phyloP scores from a whole-genome alignment of 1,140 invertebrate genomes.

The Zaprionus nigranus region DNA sequence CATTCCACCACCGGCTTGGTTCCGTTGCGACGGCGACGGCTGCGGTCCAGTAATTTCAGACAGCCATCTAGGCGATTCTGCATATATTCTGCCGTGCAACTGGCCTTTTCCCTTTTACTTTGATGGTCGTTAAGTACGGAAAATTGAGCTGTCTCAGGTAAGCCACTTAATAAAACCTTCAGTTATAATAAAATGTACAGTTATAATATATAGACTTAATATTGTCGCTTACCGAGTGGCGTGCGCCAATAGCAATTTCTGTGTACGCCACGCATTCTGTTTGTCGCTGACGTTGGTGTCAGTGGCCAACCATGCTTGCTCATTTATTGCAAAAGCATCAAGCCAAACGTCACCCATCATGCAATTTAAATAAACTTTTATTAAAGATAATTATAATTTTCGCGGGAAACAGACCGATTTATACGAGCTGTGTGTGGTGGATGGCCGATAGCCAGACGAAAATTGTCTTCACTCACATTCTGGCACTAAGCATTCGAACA shows the following conservation, averaged over 20 bases:
- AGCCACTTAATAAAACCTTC: neutral
- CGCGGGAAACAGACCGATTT: slow-evolving; percentile 15
- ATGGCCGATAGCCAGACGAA: slow-evolving; percentile 18
- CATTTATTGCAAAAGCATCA: slow-evolving; percentile 26
- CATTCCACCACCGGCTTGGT: neutral
- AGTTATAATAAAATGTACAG: neutral
- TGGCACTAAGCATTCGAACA: too few relatives aligned
- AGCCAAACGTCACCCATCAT: slow-evolving; percentile 34
- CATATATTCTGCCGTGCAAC: slow-evolving; percentile 2
- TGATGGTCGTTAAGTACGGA: slow-evolving; percentile 45
- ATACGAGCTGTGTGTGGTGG: slow-evolving; percentile 1
- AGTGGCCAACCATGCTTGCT: slow-evolving; percentile 26
- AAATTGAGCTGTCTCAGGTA: neutral
- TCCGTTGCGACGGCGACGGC: slow-evolving; percentile 5
- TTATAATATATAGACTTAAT: neutral
- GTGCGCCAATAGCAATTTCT: slow-evolving; percentile 50
- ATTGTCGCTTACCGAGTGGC: slow-evolving; percentile 30
- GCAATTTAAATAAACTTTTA: neutral
- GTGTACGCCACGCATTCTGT: slow-evolving; percentile 59
- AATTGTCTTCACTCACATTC: neutral
- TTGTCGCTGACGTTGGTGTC: slow-evolving; percentile 4
- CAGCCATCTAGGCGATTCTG: slow-evolving; percentile 37
- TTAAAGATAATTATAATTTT: neutral
- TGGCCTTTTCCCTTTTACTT: slow-evolving; percentile 3
- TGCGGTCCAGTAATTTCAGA: slow-evolving; percentile 23